These are phyloP conservation scores for Diplodus sargus DNA, from an alignment of 2,797 vertebrate species.

Conservation along the genomic window DNA sequence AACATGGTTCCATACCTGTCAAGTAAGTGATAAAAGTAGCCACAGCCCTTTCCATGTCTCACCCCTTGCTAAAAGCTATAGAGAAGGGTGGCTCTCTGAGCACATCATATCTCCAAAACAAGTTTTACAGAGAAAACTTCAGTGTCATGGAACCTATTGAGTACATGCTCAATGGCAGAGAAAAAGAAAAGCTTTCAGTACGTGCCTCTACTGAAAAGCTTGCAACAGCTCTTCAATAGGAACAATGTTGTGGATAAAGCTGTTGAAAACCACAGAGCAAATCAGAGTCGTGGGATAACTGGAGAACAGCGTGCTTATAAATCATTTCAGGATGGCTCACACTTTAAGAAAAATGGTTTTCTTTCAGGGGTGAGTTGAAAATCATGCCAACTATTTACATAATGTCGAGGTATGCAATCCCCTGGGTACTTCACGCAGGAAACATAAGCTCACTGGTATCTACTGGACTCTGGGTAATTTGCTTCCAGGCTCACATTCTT, in stretches of 20 bases:
- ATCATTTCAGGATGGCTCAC: constrained; percentile 12
- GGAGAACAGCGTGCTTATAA: constrained; percentile 9
- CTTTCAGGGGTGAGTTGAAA: constrained; percentile 17
- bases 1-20: constrained; percentile 24
- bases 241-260: neutral
- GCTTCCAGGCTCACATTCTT: constrained; percentile 20
- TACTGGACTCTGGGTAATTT: constrained; percentile 29
- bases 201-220: constrained; percentile 46
- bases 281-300: neutral
- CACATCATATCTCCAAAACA: constrained; percentile 30
- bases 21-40: constrained; percentile 2
- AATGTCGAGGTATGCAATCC: neutral
- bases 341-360: constrained; percentile 18
- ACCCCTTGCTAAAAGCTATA: constrained; percentile 36
- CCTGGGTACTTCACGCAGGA: neutral
- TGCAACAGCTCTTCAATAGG: neutral
- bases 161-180: constrained; percentile 49
- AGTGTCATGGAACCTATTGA: constrained; percentile 48
- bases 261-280: constrained; percentile 21
- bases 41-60: neutral
- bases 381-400: constrained; percentile 1
- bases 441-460: constrained; percentile 17
- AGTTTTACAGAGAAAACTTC: constrained; percentile 48
- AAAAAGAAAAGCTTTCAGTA: constrained; percentile 52
- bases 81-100: constrained; percentile 32